Conservation (phyloP, 2,113 vertebrate genomes). For the Talpa occidentalis region DNA sequence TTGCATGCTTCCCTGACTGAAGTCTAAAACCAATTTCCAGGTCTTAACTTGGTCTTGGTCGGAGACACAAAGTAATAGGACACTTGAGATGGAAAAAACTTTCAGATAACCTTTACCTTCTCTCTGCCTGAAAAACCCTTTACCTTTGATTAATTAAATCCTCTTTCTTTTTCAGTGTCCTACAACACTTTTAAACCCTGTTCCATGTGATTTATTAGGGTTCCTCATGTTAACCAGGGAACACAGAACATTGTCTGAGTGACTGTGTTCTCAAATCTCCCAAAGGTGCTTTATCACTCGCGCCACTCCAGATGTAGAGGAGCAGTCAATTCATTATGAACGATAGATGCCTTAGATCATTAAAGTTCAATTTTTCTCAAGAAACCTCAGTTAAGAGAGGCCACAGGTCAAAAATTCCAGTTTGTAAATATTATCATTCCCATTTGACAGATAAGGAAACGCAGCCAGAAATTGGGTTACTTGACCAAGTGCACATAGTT, state of each 20-base stretch:
- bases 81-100: slow-evolving; percentile 52
- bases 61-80: slow-evolving; percentile 1
- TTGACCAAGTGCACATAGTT: not conserved
- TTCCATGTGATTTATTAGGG: not conserved
- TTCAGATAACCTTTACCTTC: slow-evolving; percentile 25
- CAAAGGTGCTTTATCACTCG: not conserved
- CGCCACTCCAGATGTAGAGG: not conserved
- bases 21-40: not conserved
- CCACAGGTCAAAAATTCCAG: not conserved
- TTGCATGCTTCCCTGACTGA: slow-evolving; percentile 7
- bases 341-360: not conserved
- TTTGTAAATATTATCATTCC: not conserved
- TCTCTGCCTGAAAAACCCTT: slow-evolving; percentile 37
- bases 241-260: not conserved
- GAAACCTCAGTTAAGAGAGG: not conserved
- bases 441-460: slow-evolving; percentile 31
- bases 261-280: not conserved
- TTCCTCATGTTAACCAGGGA: not conserved
- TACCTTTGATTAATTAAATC: slow-evolving; percentile 6
- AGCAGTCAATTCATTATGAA: not conserved
- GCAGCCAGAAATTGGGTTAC: not conserved
- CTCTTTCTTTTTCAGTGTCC: not conserved
- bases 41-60: not conserved
- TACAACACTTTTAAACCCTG: not conserved
- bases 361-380: not conserved